These are phyloP conservation scores for Crepidodera aurea DNA, from an alignment of 2,888 invertebrate genomes.

Conservation along the genomic window DNA sequence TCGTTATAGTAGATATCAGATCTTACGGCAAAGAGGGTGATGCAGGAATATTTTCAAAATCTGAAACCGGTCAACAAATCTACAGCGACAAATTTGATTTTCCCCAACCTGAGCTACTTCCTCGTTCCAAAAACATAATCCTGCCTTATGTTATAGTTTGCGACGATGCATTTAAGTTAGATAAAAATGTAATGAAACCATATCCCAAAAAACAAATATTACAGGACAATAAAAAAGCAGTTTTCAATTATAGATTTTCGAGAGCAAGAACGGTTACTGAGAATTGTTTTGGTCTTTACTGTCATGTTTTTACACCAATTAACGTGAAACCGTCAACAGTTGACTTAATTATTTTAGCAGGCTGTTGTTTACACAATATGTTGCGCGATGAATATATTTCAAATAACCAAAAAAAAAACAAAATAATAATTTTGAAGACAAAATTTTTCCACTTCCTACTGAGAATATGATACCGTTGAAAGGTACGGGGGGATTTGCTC, in stretches of 20 bases:
- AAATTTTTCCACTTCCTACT: not conserved
- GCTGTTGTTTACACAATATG: not conserved
- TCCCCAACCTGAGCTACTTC: not conserved
- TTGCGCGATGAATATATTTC: not conserved
- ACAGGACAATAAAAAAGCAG: not conserved
- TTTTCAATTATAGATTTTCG: no score
- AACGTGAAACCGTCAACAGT: not conserved
- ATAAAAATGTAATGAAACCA: not conserved
- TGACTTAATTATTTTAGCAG: not conserved
- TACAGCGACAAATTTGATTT: not conserved
- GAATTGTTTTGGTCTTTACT: not conserved
- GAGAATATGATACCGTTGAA: not conserved
- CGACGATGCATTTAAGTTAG: not conserved
- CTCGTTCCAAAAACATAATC: not conserved
- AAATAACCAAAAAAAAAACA: not conserved
- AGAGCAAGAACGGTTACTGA: no score
- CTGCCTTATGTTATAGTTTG: not conserved
- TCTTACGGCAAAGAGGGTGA: conserved; percentile 6
- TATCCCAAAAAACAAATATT: not conserved
- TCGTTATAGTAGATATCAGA: not conserved
- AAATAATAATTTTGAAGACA: not conserved
- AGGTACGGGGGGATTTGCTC: not conserved
- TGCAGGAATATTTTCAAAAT: conserved; percentile 4
- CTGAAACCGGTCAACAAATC: not conserved
- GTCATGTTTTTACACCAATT: not conserved